A percentile compares a stretch with the other conserved stretches of the same genome.
Conservation (phyloP, 1,140 invertebrate genomes). For the Trichoplusia ni region DNA sequence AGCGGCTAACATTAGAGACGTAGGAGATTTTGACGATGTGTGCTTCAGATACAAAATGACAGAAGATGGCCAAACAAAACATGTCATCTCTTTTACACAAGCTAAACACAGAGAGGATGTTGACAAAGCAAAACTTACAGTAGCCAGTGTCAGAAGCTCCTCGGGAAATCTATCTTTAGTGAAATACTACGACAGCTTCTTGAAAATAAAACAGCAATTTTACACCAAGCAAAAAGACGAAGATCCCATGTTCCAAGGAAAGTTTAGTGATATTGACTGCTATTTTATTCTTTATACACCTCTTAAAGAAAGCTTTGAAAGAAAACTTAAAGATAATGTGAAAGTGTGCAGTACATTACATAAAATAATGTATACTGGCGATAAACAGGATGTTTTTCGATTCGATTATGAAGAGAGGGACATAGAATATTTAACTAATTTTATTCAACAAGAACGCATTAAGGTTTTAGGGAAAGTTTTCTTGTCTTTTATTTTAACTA, state of each 20-base stretch:
- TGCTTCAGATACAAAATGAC: conserved; percentile 25
- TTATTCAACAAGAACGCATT: conserved; percentile 20
- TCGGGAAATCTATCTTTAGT: conserved; percentile 10
- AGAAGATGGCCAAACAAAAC: background rate
- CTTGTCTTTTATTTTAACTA: conserved; percentile 18
- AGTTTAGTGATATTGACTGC: conserved; percentile 28
- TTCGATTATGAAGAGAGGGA: conserved; percentile 25
- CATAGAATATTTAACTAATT: conserved; percentile 20
- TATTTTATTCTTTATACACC: conserved; percentile 36
- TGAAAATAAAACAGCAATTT: conserved; percentile 33
- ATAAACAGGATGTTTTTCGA: conserved; percentile 20
- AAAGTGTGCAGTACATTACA: conserved; percentile 20
- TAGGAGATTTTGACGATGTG: conserved; percentile 35
- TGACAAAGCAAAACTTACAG: conserved; percentile 2
- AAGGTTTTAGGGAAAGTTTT: conserved; percentile 23
- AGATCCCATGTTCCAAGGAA: conserved; percentile 28
- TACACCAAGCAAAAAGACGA: background rate
- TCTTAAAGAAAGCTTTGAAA: conserved; percentile 22
- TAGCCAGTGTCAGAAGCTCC: background rate
- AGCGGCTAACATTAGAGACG: conserved; percentile 31
- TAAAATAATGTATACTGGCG: conserved; percentile 22
- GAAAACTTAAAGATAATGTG: background rate
- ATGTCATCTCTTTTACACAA: conserved; percentile 9
- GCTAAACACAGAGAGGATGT: conserved; percentile 26
- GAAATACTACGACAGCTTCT: conserved; percentile 35